Base-by-base conservation (phyloP, 2,113 vertebrate genomes). In the Numida meleagris region DNA sequence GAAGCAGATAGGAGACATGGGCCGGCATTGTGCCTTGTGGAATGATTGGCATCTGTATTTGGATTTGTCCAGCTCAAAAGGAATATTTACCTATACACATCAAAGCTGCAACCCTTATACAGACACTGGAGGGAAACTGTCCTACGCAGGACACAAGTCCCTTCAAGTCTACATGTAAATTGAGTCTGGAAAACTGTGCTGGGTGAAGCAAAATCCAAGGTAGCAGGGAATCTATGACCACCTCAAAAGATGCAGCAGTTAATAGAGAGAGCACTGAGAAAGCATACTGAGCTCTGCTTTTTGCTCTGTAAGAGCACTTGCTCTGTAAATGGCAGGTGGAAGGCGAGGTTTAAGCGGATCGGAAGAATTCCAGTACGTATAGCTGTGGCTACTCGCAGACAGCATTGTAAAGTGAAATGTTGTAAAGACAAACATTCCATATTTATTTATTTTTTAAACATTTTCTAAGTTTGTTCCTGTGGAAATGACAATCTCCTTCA, bases 51-150 rank as follows among this genome's bases (percentile, higher is more conserved):
- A 59, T 68, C 45, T 68, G n/a, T 24, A 24, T 46, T 53, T 68
- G 29, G 18, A 61, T 57, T 31, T 34, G 38, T 43, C 33, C 82
- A 38, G 8, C 5, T 65, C 84, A 12, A 89, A 67, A 42, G 24
- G 46, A 9, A 36, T 17, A 27, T 29, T 67, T 50, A 45, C 6
- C 12, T 38, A 4, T 4, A 23, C 34, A 8, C 17, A 66, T 8
- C 0, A 0, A 67, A 68, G 14, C 25, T 29, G 73, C 3, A 1
- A 58, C 29, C 14, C 53, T 61, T 57, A 42, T 24, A 25, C n/a
- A 21, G 4, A 36, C 45, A 6, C 59, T 53, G 63, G 10, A 86
- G 24, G 24, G 63, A 90, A 66, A 53, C 8, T 53, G 29, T 15
- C 12, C 57, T 45, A 27, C 5, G 17, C 10, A 9, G 53, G 43